These are phyloP conservation scores for Apamea crenata DNA, from an alignment of 2,888 invertebrate species.

Conservation along the genomic window DNA sequence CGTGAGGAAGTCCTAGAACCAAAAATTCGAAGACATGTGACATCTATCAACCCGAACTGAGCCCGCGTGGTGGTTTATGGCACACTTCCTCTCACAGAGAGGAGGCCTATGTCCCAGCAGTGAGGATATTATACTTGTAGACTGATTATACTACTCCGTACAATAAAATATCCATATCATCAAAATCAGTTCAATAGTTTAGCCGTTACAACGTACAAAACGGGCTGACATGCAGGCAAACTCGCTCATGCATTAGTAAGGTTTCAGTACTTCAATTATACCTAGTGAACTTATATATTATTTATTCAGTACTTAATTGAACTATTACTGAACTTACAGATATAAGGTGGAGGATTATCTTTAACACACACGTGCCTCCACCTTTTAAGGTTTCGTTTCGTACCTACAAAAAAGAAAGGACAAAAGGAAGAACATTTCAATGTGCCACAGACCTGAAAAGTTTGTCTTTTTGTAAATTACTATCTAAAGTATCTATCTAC, in stretches of 20 bases:
- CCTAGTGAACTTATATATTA: slow-evolving; percentile 16
- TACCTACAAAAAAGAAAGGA: slow-evolving; percentile 21
- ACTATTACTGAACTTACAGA: slow-evolving; percentile 35
- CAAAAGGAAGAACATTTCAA: background rate
- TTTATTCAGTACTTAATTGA: slow-evolving; percentile 37
- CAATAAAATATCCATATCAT: background rate
- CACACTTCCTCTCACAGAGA: no score
- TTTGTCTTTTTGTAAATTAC: background rate
- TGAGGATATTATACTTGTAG: no score
- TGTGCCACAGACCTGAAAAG: background rate
- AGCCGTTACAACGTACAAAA: background rate
- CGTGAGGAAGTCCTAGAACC: no score
- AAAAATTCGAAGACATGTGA: no score
- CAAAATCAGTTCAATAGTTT: background rate
- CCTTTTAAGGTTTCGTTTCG: slow-evolving; percentile 46
- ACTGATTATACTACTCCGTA: no score
- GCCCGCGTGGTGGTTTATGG: no score
- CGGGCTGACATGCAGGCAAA: background rate
- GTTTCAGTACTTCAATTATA: slow-evolving; percentile 39
- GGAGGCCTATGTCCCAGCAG: no score
- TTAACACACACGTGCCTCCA: background rate
- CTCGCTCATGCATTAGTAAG: slow-evolving; percentile 28
- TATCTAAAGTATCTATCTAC: background rate
- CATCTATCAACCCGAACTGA: no score
- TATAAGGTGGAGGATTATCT: slow-evolving; percentile 36